These are phyloP conservation scores for Volucella inanis DNA, from an alignment of 2,888 invertebrate species.

Conservation along the genomic window DNA sequence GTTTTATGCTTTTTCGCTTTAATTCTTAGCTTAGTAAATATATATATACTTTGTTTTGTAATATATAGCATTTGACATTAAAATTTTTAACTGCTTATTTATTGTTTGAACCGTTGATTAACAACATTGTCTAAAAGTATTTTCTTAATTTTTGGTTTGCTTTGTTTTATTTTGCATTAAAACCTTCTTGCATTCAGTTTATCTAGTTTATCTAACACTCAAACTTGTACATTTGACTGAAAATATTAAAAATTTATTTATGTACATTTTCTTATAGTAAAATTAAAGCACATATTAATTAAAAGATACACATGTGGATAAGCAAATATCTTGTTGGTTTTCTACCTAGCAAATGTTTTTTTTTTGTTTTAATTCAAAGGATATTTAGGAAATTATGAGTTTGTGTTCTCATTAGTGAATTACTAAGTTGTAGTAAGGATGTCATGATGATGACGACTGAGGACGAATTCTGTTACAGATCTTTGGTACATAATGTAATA, in stretches of 20 bases:
- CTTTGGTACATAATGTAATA: slow-evolving; percentile 4
- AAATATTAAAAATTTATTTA: slow-evolving; percentile 68
- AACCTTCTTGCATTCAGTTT: slow-evolving; percentile 23
- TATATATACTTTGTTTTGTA: slow-evolving; percentile 51
- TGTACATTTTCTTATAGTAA: slow-evolving; percentile 47
- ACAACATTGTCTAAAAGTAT: slow-evolving; percentile 18
- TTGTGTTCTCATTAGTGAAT: slow-evolving; percentile 11
- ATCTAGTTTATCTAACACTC: slow-evolving; percentile 56
- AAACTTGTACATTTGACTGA: slow-evolving; percentile 71
- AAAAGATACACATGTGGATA: slow-evolving; percentile 26
- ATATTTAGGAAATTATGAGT: slow-evolving; percentile 51
- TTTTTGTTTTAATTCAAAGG: slow-evolving; percentile 1
- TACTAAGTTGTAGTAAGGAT: slow-evolving; percentile 14
- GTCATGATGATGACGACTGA: slow-evolving; percentile 33
- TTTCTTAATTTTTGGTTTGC: slow-evolving; percentile 21
- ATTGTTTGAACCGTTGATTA: slow-evolving; percentile 55
- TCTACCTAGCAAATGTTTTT: slow-evolving; percentile 51
- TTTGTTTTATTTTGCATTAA: slow-evolving; percentile 22
- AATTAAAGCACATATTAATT: slow-evolving; percentile 40
- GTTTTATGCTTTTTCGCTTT: slow-evolving; percentile 1
- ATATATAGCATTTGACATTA: slow-evolving; percentile 61
- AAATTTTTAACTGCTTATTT: slow-evolving; percentile 45
- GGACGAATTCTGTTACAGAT: slow-evolving; percentile 43
- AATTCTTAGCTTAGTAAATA: slow-evolving; percentile 62
- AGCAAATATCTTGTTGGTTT: slow-evolving; percentile 60